Evolutionary conservation across 2,113 vertebrate species (phyloP).

Genomic region (Poeciliopsis occidentalis): DNA sequence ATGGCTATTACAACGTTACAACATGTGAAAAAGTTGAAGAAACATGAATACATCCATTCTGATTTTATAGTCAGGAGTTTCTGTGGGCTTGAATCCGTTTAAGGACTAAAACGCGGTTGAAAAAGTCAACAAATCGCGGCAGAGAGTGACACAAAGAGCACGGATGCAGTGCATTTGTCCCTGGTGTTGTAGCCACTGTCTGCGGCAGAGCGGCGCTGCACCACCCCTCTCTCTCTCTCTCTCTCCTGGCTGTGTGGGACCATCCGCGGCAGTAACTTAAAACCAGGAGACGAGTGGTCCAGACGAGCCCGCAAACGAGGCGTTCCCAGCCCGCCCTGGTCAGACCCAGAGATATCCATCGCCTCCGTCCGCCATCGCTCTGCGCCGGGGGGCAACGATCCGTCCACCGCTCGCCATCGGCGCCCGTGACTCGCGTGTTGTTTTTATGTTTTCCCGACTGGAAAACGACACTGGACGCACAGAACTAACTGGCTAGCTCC

Average conservation of each 20-base stretch:
- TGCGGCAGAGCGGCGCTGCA: slow-evolving; percentile 67
- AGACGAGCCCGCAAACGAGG: slow-evolving; percentile 77
- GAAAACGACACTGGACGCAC: slow-evolving; percentile 57
- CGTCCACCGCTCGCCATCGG: not conserved
- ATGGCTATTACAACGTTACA: not conserved
- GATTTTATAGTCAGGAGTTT: no score
- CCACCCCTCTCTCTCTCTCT: not conserved
- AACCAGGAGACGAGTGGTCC: slow-evolving; percentile 74
- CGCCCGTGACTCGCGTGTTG: slow-evolving; percentile 15
- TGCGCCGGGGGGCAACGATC: slow-evolving; percentile 18
- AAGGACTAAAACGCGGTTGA: no score
- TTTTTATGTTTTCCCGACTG: slow-evolving; percentile 8
- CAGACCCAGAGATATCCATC: slow-evolving; percentile 36
- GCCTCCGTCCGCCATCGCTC: slow-evolving; percentile 30
- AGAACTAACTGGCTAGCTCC: slow-evolving; percentile 47
- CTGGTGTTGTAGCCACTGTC: slow-evolving; percentile 49
- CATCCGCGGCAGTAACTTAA: slow-evolving; percentile 69
- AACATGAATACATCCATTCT: not conserved
- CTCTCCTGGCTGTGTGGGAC: slow-evolving; percentile 21
- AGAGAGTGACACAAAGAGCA: not conserved
- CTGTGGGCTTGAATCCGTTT: no score
- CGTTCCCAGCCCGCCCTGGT: slow-evolving; percentile 73
- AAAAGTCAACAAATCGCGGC: not conserved
- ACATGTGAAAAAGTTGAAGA: not conserved
- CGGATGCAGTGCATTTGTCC: slow-evolving; percentile 23